Evolutionary conservation across 2,797 vertebrate species (phyloP).

Genomic region (Lacerta agilis): DNA sequence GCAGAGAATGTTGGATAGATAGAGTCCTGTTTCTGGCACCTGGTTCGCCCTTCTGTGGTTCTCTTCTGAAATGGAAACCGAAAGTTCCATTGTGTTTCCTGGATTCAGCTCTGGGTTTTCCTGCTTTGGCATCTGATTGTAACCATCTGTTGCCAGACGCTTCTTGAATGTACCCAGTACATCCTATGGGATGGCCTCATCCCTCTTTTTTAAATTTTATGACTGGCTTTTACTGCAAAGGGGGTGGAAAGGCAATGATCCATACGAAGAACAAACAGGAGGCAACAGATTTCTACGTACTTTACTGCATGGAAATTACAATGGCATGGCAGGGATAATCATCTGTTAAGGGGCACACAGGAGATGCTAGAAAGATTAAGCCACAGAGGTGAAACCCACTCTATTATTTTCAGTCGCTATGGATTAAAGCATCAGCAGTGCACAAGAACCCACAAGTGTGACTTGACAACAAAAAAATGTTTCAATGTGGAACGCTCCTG

Average conservation of each 20-base stretch:
- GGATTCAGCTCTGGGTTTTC: not conserved
- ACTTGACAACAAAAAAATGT: not conserved
- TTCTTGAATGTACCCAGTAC: not conserved
- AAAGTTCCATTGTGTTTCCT: not conserved
- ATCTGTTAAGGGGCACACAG: constrained; percentile 32
- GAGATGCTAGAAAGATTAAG: not conserved
- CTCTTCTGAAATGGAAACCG: not conserved
- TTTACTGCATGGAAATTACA: constrained; percentile 50
- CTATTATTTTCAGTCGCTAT: constrained; percentile 39
- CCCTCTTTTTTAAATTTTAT: not conserved
- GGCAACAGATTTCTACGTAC: constrained; percentile 40
- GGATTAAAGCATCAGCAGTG: not conserved
- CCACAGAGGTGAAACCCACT: constrained; percentile 31
- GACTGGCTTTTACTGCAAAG: accelerated
- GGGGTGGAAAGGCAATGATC: constrained; percentile 55
- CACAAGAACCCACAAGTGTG: not conserved
- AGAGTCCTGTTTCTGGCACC: not conserved
- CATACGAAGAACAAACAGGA: constrained; percentile 56
- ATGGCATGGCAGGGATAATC: not conserved
- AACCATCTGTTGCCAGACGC: not conserved
- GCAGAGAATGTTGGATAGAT: no score
- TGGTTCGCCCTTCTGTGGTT: not conserved
- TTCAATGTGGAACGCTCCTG: not conserved
- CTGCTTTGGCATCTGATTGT: not conserved
- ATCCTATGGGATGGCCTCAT: constrained; percentile 12